Base-by-base conservation (phyloP, 2,113 vertebrate genomes). In the Phoxinus phoxinus region DNA sequence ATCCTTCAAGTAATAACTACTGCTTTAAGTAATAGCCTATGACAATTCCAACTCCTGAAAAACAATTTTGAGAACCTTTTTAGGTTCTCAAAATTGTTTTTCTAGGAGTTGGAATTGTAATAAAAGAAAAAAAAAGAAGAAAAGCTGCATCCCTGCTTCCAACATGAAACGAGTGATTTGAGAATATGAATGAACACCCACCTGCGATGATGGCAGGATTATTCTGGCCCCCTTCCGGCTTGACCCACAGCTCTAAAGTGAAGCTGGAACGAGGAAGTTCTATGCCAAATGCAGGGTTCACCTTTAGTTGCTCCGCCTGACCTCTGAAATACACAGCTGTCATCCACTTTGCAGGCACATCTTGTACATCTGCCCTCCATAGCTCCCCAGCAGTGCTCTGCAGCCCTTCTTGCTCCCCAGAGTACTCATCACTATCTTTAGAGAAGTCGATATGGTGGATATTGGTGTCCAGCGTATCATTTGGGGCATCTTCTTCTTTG, bases 221-320 rank as follows among this genome's bases (percentile, higher is more conserved):
- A 92, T 93, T 96, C 94, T 98, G 97, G 15, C 98, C 98, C 85
- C 98, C 98, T 87, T 98, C 97, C 0, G 96, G 96, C 79, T 94
- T 97, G 88, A 98, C 94, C 98, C 97, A 99, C 76, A 96, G 91
- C 93, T 99, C 97, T 90, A 97, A 84, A 35, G 95, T 98, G 95
- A 99, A 99, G 12, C 89, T 89, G 80, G 91, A 92, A 84, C 95
- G 92, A 73, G 97, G 97, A 89, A 96, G 90, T 85, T 95, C 93
- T 84, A 95, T 88, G 85, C 90, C 92, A 1, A 88, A 93, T 9
- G 91, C 90, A 37, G 96, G 92, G 86, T 94, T 95, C 87, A 95
- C 81, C 91, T 90, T 93, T 86, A 98, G 94, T 88, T 95, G 95
- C 92, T 97, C 96, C 84, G 91, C 93, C 25, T 94, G 92, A 48